Conservation (phyloP, 2,113 vertebrate genomes). For the Laticauda colubrina region DNA sequence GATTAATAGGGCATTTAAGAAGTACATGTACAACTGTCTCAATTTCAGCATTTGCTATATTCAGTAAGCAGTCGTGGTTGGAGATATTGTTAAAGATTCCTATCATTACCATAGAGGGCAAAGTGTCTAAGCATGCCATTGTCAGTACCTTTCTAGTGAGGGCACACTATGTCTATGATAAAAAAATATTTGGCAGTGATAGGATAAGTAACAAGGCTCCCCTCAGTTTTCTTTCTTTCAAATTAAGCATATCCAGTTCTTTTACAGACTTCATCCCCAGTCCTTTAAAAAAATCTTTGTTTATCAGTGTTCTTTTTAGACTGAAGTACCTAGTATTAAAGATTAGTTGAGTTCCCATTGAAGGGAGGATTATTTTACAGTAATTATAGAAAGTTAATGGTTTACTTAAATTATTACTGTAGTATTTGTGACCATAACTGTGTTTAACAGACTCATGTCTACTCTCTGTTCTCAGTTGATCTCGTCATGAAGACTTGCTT, state of each 20-base stretch:
- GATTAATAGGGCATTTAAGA: neutral
- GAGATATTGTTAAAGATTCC: neutral
- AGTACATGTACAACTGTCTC: neutral
- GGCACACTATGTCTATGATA: neutral
- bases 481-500: slow-evolving; percentile 91
- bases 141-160: neutral
- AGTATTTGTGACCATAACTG: neutral
- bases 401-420: neutral
- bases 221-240: neutral
- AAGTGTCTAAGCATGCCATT: neutral
- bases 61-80: neutral
- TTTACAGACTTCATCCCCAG: too few species aligned
- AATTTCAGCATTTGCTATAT: neutral
- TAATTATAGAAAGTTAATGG: too few species aligned
- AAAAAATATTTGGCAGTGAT: neutral
- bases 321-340: neutral
- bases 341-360: neutral
- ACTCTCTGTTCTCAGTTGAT: slow-evolving; percentile 76
- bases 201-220: neutral
- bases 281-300: neutral
- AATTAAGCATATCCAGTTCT: neutral
- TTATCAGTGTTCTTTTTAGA: neutral
- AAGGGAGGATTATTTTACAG: neutral
- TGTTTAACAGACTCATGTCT: slow-evolving; percentile 12
- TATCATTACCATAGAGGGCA: neutral